These are phyloP conservation scores for Megathymus violae DNA, from an alignment of 1,140 invertebrate species.

Conservation along the genomic window DNA sequence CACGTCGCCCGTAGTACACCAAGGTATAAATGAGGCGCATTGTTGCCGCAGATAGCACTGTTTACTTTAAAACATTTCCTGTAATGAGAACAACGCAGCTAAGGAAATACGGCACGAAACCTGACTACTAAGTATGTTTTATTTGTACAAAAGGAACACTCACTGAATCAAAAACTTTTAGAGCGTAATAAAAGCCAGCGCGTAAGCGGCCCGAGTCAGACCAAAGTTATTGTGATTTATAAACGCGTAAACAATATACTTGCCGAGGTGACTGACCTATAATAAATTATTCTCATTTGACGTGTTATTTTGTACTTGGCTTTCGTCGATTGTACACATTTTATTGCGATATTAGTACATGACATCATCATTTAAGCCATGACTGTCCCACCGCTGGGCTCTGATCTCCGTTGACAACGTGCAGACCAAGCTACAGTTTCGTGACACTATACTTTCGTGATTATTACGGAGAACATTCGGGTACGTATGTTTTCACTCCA, in stretches of 20 bases:
- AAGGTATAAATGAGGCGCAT: constrained; percentile 15
- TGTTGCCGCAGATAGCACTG: constrained; percentile 3
- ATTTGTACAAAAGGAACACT: not conserved
- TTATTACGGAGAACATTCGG: too few relatives aligned
- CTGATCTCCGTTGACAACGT: too few relatives aligned
- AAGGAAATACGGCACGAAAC: not conserved
- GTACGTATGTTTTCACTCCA: too few relatives aligned
- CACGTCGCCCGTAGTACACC: constrained; percentile 33
- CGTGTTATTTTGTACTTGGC: too few relatives aligned
- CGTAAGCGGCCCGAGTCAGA: not conserved
- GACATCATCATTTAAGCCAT: too few relatives aligned
- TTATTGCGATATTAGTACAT: too few relatives aligned
- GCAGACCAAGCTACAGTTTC: too few relatives aligned
- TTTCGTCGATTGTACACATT: too few relatives aligned
- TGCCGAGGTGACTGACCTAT: not conserved
- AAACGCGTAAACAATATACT: not conserved
- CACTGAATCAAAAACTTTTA: constrained; percentile 3
- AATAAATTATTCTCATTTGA: too few relatives aligned
- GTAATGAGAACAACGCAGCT: constrained; percentile 8
- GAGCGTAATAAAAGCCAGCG: not conserved
- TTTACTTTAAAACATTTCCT: constrained; percentile 18
- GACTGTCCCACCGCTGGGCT: too few relatives aligned
- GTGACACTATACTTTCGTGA: too few relatives aligned
- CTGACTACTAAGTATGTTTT: not conserved
- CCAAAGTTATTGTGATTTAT: not conserved